Evolutionary conservation across 2,888 invertebrate genomes (phyloP), one percentile per base, ranked within the genome.

Genomic region (Steromphala cineraria): DNA sequence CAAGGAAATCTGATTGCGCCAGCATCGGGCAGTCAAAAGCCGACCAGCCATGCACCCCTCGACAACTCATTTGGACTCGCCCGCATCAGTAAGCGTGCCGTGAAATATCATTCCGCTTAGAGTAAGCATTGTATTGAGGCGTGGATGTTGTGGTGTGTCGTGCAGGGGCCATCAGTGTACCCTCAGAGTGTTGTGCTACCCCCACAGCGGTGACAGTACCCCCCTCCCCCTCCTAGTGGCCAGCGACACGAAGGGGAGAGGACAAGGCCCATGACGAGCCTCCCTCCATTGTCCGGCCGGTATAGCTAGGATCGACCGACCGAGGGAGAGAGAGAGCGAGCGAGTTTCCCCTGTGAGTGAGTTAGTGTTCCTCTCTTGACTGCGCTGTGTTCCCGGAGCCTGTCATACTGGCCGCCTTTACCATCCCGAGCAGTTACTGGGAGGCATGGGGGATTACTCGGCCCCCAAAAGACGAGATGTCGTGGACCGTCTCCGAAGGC

Each of bases 401-500:
- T 56, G 67, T 76, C 82, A 76, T 67, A 74, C 75, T 67, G 80
- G 74, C 53, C 78, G 67, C 77, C 40, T n/a, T 28, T 67, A 67
- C 75, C 36, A 67, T 79, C 79, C 67, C 52, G 80, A 75, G 80
- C 82, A 80, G 74, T 80, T 79, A 79, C 79, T 71, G 81, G 88
- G 86, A 83, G 91, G 88, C 87, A 94, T 94, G 94, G 94, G 94
- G 92, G 94, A 94, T 91, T 92, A 93, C 85, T 87, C 93, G 85
- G 91, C 93, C 91, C 94, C 94, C 81, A 94, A 93, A 89, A 90
- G 92, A 84, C 91, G 92, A 88, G 97, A 97, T 92, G 96, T 97
- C 92, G 96, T 98, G 90, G 95, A 97, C 86, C 94, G 97, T 80
- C 94, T 95, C 84, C 95, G 97, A 85, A 85, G 89, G 78, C 95